Percentiles rank a stretch among this genome's conserved stretches.
phyloP scores from a whole-genome alignment of 2,113 vertebrate species.

The Triplophysa rosa region DNA sequence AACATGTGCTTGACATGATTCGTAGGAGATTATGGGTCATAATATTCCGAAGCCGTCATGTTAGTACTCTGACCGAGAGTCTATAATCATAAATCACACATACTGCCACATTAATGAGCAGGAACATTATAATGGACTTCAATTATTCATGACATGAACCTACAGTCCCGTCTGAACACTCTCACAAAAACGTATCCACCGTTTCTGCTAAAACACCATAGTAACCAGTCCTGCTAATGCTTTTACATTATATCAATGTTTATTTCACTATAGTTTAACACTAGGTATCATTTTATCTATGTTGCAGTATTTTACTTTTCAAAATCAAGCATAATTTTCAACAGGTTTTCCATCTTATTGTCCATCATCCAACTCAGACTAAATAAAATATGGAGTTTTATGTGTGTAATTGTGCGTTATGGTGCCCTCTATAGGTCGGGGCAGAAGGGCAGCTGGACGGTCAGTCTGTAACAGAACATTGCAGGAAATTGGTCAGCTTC shows the following conservation, averaged over 20 bases:
- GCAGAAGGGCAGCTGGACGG: slow-evolving; percentile 80
- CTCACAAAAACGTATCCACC: not conserved
- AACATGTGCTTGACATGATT: slow-evolving; percentile 4
- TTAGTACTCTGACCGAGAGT: not conserved
- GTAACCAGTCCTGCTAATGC: not conserved
- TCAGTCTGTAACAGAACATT: slow-evolving; percentile 81
- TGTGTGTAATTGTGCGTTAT: slow-evolving; percentile 1
- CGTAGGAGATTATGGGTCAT: not conserved
- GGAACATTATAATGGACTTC: slow-evolving; percentile 21
- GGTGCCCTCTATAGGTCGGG: slow-evolving; percentile 71
- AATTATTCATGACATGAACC: slow-evolving; percentile 40
- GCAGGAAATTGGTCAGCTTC: slow-evolving; percentile 91
- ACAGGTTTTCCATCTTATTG: too few species aligned
- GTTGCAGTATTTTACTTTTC: too few species aligned
- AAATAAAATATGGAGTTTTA: not conserved
- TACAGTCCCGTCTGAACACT: not conserved
- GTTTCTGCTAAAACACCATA: not conserved
- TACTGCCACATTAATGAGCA: slow-evolving; percentile 10
- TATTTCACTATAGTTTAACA: too few species aligned
- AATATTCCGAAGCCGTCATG: not conserved
- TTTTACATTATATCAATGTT: not conserved
- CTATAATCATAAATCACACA: slow-evolving; percentile 16
- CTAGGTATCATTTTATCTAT: too few species aligned
- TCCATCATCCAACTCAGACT: too few species aligned
- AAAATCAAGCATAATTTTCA: too few species aligned